Conservation (phyloP, 2,113 vertebrate species). For the Saimiri boliviensis region DNA sequence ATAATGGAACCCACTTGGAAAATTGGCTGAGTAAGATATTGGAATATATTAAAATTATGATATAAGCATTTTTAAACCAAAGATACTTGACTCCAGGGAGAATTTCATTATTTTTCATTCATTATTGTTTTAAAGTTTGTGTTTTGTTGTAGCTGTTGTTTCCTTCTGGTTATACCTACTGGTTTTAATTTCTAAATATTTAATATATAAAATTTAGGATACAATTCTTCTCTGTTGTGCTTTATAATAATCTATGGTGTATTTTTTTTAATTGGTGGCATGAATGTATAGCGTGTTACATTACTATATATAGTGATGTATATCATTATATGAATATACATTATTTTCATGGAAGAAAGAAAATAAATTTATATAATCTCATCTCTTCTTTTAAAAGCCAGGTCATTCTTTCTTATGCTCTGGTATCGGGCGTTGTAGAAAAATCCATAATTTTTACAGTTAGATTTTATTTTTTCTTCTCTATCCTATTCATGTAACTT, state of each 20-base stretch:
- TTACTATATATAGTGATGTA: no score
- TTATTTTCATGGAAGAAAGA: no score
- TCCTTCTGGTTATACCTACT: neutral
- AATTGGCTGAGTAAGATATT: neutral
- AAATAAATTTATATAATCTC: neutral
- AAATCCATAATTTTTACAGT: neutral
- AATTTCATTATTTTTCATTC: neutral
- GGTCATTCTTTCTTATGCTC: neutral
- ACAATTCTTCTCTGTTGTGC: neutral
- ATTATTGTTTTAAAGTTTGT: neutral
- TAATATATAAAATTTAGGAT: neutral
- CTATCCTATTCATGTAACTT: conserved; percentile 32
- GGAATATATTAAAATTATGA: neutral
- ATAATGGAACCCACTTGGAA: neutral
- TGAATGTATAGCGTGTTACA: neutral
- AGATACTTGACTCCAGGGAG: neutral
- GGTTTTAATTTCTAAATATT: neutral
- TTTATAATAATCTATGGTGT: neutral
- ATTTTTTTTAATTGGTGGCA: neutral
- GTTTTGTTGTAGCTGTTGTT: neutral
- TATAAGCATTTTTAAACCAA: neutral
- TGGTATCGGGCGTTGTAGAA: neutral
- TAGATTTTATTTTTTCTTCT: conserved; percentile 21
- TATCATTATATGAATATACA: no score
- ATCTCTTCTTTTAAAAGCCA: neutral